Evolutionary conservation across 2,888 invertebrate genomes (phyloP).

Genomic region (Luffia ferchaultella): DNA sequence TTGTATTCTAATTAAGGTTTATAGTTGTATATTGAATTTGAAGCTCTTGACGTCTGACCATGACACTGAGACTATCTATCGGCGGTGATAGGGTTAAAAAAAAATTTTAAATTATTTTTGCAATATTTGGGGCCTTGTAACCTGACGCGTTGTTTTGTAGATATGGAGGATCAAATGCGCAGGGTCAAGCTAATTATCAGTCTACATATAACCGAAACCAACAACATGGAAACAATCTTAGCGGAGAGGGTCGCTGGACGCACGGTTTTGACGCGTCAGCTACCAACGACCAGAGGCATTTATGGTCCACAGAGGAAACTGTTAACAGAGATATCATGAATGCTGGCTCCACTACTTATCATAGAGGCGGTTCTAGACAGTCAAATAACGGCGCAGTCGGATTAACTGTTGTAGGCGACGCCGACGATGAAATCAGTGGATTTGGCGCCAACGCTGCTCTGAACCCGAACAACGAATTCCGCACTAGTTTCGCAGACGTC

Average conservation of each 20-base stretch:
- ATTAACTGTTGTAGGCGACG: conserved; percentile 45
- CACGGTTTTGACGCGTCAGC: conserved; percentile 1
- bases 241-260: conserved; percentile 13
- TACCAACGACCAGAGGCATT: conserved; percentile 18
- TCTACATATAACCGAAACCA: not conserved
- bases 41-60: no score
- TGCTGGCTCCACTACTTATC: conserved; percentile 40
- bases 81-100: no score
- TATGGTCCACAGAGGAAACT: conserved; percentile 56
- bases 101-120: no score
- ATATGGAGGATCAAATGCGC: not conserved
- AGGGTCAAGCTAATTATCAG: conserved; percentile 1
- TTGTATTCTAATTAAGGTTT: no score
- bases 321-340: conserved; percentile 51
- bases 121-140: no score
- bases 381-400: not conserved
- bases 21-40: no score
- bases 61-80: no score
- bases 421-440: conserved; percentile 22
- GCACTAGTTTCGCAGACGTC: conserved; percentile 46
- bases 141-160: no score
- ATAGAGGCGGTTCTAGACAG: conserved; percentile 21
- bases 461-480: conserved; percentile 47
- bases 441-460: conserved; percentile 44
- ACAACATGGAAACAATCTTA: conserved; percentile 11